Base-by-base conservation (phyloP, 2,113 vertebrate genomes). In the Neopipo cinnamomea region DNA sequence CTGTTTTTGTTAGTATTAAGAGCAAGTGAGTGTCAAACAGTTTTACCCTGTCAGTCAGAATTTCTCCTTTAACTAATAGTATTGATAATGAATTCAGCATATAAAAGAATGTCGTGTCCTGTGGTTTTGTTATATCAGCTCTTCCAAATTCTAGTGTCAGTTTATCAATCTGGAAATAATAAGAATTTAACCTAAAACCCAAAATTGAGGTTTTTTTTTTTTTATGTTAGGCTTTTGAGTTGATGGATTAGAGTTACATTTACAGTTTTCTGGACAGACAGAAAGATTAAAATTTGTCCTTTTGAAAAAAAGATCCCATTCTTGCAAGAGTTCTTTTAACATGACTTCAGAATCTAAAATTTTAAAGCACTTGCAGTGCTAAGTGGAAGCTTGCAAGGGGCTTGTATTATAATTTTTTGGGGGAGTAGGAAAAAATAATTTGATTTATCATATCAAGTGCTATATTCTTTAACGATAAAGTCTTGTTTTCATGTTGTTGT, bases 121-220 rank as follows among this genome's bases (percentile, higher is more conserved):
- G 5, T 52, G 12, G 7, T 39, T 83, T 77, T 90, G 16, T 67
- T 58, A 16, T 22, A 73, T 62, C 13, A 42, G 15, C 6, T 18
- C 8, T 42, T 41, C 12, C 6, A 58, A 81, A 90, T 21, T 61
- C 28, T 49, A n/a, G 49, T 58, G 70, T 39, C 4, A 50, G 0
- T 70, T 66, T 58, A 41, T 55, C 13, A 72, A 6, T 47, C 24
- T 66, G 24, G 20, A 92, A 85, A 61, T 68, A 85, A 50, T 17
- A 77, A 41, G 15, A 67, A 70, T 33, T 35, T 47, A 35, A 58
- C 35, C 35, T 28, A 41, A 73, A 44, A 14, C 21, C n/a, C 6
- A 47, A 72, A 83, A 55, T 1, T n/a, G 22, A 44, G 5, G 2
- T 2, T 2, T 3, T 9, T 22, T 2, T 2, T 9, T 22, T 37